These are phyloP conservation scores for Zapornia atra DNA, from an alignment of 2,113 vertebrate species.

Conservation along the genomic window DNA sequence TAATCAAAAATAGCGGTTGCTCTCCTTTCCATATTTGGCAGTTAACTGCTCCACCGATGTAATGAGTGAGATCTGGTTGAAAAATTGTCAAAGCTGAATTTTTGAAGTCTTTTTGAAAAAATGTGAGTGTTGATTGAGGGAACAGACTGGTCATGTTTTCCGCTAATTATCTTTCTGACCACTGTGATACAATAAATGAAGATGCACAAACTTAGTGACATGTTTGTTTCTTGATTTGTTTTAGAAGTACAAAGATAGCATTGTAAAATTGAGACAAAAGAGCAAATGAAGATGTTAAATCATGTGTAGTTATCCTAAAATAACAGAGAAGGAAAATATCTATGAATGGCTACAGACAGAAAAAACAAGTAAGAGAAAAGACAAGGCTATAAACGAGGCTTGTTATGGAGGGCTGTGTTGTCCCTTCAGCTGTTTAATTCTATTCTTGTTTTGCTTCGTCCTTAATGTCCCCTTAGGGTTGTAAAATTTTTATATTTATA, in stretches of 20 bases:
- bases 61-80: neutral
- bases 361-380: neutral
- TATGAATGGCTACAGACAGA: neutral
- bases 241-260: neutral
- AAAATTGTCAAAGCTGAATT: neutral
- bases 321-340: neutral
- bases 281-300: neutral
- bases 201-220: neutral
- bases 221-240: neutral
- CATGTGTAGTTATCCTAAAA: neutral
- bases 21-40: neutral
- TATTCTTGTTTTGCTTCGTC: conserved; percentile 14
- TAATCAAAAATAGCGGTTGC: neutral
- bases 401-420: neutral
- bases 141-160: neutral
- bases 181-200: neutral
- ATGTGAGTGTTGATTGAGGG: neutral
- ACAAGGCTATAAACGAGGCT: neutral
- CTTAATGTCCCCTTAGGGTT: conserved; percentile 3
- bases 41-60: neutral
- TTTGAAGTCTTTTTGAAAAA: neutral
- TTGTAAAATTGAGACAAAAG: neutral
- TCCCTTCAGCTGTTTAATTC: conserved; percentile 17
- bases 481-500: conserved; percentile 42
- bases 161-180: neutral